Conservation (phyloP, 2,113 vertebrate species). For the Oreochromis spilurus region DNA sequence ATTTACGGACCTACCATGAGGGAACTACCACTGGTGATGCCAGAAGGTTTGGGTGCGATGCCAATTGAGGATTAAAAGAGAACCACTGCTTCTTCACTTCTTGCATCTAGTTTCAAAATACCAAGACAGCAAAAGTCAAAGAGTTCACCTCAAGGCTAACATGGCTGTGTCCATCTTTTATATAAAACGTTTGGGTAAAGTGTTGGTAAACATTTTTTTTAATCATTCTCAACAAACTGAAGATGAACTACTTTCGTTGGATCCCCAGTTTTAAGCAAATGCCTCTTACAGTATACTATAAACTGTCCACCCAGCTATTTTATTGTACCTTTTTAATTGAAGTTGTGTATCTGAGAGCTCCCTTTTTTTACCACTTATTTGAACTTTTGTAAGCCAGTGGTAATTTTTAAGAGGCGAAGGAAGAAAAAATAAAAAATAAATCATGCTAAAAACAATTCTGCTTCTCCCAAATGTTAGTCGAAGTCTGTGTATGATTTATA, state of each 20-base stretch:
- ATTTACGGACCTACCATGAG: neutral
- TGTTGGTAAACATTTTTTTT: neutral
- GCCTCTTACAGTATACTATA: neutral
- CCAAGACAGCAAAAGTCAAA: neutral
- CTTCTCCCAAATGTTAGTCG: neutral
- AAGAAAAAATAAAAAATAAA: neutral
- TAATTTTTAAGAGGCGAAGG: neutral
- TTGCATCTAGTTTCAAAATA: neutral
- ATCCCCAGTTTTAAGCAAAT: neutral
- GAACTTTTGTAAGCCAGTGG: neutral
- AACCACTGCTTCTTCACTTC: neutral
- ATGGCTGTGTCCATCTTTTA: neutral
- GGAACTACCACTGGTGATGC: neutral
- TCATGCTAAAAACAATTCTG: neutral
- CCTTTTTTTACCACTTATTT: neutral
- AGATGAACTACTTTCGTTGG: neutral
- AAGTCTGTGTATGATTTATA: neutral
- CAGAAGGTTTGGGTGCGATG: neutral
- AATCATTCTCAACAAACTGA: neutral
- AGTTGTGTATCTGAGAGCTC: neutral
- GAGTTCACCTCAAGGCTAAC: neutral
- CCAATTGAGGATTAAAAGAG: neutral
- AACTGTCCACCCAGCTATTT: accelerated
- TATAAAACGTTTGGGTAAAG: neutral
- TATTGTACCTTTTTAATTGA: too few relatives aligned